These are phyloP conservation scores for Anneissia japonica DNA, from an alignment of 35 echinoderm and acorn worm genomes.

Conservation along the genomic window DNA sequence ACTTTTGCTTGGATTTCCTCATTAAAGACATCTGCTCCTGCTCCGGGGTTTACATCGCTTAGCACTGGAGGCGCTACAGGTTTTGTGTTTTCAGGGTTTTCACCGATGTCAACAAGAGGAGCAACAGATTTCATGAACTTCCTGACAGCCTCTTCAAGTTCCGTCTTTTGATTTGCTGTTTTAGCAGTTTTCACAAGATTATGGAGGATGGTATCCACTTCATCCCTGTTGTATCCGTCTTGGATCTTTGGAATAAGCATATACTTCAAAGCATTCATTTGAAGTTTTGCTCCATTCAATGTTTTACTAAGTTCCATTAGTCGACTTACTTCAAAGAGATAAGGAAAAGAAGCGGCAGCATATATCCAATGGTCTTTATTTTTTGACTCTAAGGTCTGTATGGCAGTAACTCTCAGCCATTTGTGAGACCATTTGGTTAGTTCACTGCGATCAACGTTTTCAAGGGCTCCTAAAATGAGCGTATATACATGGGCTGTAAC, in stretches of 20 bases:
- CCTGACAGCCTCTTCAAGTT: not conserved
- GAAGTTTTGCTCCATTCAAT: not conserved
- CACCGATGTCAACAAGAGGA: too few species aligned
- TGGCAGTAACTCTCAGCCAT: not conserved
- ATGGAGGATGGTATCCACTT: not conserved
- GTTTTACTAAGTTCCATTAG: not conserved
- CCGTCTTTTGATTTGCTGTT: not conserved
- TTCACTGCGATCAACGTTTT: conserved; percentile 2
- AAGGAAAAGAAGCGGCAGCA: conserved; percentile 1
- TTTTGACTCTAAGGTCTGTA: not conserved
- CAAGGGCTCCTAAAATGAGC: not conserved
- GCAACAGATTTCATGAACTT: not conserved
- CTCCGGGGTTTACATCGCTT: too few species aligned
- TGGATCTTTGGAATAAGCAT: not conserved
- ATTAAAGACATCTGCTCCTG: too few species aligned
- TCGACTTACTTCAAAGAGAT: conserved; percentile 1
- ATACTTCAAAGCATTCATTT: not conserved
- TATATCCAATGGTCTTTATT: conserved; percentile 22
- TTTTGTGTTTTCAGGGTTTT: too few species aligned
- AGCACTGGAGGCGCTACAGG: too few species aligned
- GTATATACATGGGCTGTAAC: not conserved
- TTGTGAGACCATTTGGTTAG: not conserved
- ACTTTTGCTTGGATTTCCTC: too few species aligned
- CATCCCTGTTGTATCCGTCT: not conserved
- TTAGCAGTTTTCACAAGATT: not conserved